Percentiles rank a stretch among this genome's conserved stretches.
These are phyloP conservation scores for Thamnaconus septentrionalis DNA, from an alignment of 2,113 vertebrate species.

Conservation along the genomic window DNA sequence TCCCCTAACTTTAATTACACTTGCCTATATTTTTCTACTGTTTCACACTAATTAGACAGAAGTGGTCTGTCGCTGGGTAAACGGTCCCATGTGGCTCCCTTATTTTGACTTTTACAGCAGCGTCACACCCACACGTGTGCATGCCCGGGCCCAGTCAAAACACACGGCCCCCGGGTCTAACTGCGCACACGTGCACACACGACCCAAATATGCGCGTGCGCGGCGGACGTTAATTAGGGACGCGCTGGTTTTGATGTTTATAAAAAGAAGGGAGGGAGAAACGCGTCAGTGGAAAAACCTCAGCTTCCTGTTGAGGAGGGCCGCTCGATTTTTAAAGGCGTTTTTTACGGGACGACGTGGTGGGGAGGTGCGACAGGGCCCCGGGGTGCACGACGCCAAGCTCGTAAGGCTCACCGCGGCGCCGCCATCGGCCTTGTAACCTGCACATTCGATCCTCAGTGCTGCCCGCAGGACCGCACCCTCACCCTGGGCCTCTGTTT, in stretches of 20 bases:
- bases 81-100: conserved; percentile 73
- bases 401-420: conserved; percentile 69
- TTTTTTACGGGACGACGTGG: conserved; percentile 35
- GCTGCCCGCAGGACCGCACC: conserved; percentile 54
- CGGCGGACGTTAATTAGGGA: conserved; percentile 44
- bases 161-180: not conserved
- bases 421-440: conserved; percentile 59
- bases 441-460: conserved; percentile 38
- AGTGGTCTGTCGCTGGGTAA: conserved; percentile 71
- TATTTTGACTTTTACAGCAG: conserved; percentile 65
- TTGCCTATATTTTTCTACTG: conserved; percentile 59
- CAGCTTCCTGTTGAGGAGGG: conserved; percentile 66
- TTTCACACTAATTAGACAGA: conserved; percentile 78
- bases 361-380: conserved; percentile 48
- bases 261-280: conserved; percentile 53
- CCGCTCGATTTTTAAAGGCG: conserved; percentile 30
- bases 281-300: conserved; percentile 44
- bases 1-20: conserved; percentile 58
- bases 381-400: conserved; percentile 42
- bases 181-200: not conserved
- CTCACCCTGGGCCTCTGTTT: conserved; percentile 44
- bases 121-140: conserved; percentile 28
- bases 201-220: conserved; percentile 1
- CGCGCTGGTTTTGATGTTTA: conserved; percentile 51
- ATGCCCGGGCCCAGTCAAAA: conserved; percentile 7